Base-by-base conservation (phyloP, 2,888 invertebrate species). In the Tetheella fluctuosa region DNA sequence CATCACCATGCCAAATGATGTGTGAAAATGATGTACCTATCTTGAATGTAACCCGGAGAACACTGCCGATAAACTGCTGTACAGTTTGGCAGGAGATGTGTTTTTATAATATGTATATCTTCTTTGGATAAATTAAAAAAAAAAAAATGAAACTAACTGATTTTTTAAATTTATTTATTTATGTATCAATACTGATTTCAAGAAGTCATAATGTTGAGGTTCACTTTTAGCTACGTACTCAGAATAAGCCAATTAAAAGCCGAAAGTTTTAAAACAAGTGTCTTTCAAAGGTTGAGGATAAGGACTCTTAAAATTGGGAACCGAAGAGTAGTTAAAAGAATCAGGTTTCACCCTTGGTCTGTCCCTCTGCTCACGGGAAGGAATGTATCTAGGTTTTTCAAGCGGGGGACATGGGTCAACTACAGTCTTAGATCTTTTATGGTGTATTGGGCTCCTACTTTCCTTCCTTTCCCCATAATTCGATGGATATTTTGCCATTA, bases 241-340 rank as follows among this genome's bases (percentile, higher is more conserved):
- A 34, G 34, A 34, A 34, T 34, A 39, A n/a, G n/a, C n/a, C 2
- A 48, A 20, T 48, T 48, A 48, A 1, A 20, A 48, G 48, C 20
- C 63, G 37, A 63, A 64, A n/a, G 60, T 39, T 25, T 72, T 72
- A 34, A 72, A 72, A 58, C 64, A 60, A 5, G 70, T 8, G 20
- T 67, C 70, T n/a, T 64, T 62, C 23, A 68, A 63, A 13, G 74
- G 70, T 52, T 69, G 61, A 10, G 79, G 73, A 34, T 70, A 76
- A 0, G 81, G 82, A 13, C 66, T 77, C 56, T 63, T 78, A 58
- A 62, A 81, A 34, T 72, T 71, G 0, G 84, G 80, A 17, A 79
- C 62, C 23, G 74, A 65, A 2, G 71, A 64, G 54, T 76, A 77
- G 52, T 76, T 65, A 53, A 80, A 79, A 28, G 67, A 60, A 20